These are phyloP conservation scores for Biston betularia DNA, from an alignment of 2,888 invertebrate species.

Conservation along the genomic window DNA sequence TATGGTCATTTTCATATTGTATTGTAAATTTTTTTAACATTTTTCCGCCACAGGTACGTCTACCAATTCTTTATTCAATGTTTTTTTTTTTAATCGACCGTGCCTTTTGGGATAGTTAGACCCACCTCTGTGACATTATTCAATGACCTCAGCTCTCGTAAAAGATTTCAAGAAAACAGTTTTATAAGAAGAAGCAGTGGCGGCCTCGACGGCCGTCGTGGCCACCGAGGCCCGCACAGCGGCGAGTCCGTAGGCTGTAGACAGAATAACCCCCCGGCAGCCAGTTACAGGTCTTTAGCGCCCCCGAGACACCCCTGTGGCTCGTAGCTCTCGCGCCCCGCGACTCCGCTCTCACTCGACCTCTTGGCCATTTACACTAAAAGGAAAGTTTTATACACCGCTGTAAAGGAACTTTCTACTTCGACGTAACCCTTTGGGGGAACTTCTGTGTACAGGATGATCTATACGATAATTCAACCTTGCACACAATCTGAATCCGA, in stretches of 20 bases:
- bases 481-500: neutral
- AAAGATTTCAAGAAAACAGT: constrained; percentile 49
- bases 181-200: constrained; percentile 54
- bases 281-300: constrained; percentile 83
- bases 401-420: constrained; percentile 6
- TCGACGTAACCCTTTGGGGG: constrained; percentile 6
- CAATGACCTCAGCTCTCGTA: constrained; percentile 49
- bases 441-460: neutral
- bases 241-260: constrained; percentile 77
- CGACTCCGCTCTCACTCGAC: constrained; percentile 59
- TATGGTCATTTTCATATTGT: constrained; percentile 26
- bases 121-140: constrained; percentile 56
- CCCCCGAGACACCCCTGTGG: constrained; percentile 77
- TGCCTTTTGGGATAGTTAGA: constrained; percentile 53
- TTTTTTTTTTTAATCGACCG: constrained; percentile 27
- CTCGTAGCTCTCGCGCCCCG: constrained; percentile 52
- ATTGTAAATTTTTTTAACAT: constrained; percentile 58
- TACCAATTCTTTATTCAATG: constrained; percentile 55
- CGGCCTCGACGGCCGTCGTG: constrained; percentile 58
- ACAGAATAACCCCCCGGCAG: constrained; percentile 84
- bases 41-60: constrained; percentile 76
- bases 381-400: constrained; percentile 31
- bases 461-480: neutral
- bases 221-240: constrained; percentile 68
- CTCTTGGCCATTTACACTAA: constrained; percentile 49